Percentiles rank a stretch among this genome's conserved stretches.
These are phyloP conservation scores for Sphaeridia pumilis DNA, from an alignment of 2,888 invertebrate genomes.

Conservation along the genomic window DNA sequence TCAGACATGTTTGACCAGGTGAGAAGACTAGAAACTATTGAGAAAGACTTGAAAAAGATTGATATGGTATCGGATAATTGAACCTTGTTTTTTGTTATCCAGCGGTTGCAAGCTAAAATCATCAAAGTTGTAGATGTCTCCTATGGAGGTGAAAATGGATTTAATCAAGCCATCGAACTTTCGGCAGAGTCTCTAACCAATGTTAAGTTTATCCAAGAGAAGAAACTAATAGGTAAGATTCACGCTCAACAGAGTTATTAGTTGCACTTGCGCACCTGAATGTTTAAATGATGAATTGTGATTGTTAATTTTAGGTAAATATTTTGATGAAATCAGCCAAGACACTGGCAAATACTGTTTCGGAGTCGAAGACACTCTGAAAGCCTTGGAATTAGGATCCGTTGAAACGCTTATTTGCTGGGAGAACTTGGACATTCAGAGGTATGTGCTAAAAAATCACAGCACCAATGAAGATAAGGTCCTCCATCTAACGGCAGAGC, in stretches of 20 bases:
- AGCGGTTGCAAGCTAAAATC: conserved; percentile 95
- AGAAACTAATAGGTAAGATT: conserved; percentile 82
- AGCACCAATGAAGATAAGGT: conserved; percentile 75
- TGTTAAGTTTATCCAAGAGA: conserved; percentile 99
- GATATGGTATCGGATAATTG: no score
- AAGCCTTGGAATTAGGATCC: conserved; percentile 92
- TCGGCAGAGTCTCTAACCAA: conserved; percentile 97
- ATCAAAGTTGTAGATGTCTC: conserved; percentile 98
- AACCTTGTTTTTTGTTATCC: no score
- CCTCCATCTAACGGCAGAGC: conserved; percentile 90
- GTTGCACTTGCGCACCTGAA: no score
- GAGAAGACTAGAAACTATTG: no score
- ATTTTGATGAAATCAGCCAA: conserved; percentile 68
- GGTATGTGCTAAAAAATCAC: conserved; percentile 92
- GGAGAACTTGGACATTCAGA: conserved; percentile 98
- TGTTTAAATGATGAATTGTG: no score
- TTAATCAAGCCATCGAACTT: conserved; percentile 98
- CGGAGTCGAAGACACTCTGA: conserved; percentile 94
- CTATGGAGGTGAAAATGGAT: conserved; percentile 99
- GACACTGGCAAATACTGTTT: conserved; percentile 99
- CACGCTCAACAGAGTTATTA: background rate
- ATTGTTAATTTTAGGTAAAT: conserved; percentile 48
- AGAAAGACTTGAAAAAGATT: no score
- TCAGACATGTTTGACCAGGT: conserved; percentile 99
- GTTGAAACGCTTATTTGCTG: conserved; percentile 98